Evolutionary conservation across 2,797 vertebrate species (phyloP), one percentile per base, ranked within the genome.

Genomic region (Hippopotamyrus pictus): DNA sequence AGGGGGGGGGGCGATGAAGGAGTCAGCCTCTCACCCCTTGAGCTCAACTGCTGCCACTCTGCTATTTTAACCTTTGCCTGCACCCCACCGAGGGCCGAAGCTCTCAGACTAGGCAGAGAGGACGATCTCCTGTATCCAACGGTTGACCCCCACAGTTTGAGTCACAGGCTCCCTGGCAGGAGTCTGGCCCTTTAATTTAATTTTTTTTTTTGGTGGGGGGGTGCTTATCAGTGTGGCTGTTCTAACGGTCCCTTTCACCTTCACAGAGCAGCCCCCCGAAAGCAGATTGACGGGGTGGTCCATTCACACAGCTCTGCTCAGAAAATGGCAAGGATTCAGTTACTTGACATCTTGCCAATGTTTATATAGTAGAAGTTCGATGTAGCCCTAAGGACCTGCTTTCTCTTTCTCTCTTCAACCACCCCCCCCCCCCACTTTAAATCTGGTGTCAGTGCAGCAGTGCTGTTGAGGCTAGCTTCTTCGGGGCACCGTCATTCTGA

Each of bases 41-140:
- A 95, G 95, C 95, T 33, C 76, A 88, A n/a, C 50, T 79, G 7
- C 87, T 73, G 89, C 82, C 44, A 54, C 94, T 91, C 88, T 94
- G 96, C 95, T 99, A 96, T 98, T 97, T 98, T 99, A 99, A 99
- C 98, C 98, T 98, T 97, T 98, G 97, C 95, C 96, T 95, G 96
- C 95, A 96, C 96, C 97, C 96, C 96, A 96, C 96, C 95, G 95
- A 96, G 96, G 94, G 95, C 95, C 97, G 97, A 97, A 97, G 22
- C 51, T 33, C 12, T 54, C 11, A 57, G 84, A 7, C 51, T 29
- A 97, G 95, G 90, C 7, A 95, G 96, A 97, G 98, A 95, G 96
- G 96, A 95, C 96, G 96, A 96, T 96, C 95, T 96, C 95, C 96
- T 95, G 95, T 96, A 96, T 96, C 96, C 97, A 96, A 94, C 95